Percentiles rank a stretch among this genome's conserved stretches.
phyloP scores from a whole-genome alignment of 2,888 invertebrate genomes.

The Protula sp. region DNA sequence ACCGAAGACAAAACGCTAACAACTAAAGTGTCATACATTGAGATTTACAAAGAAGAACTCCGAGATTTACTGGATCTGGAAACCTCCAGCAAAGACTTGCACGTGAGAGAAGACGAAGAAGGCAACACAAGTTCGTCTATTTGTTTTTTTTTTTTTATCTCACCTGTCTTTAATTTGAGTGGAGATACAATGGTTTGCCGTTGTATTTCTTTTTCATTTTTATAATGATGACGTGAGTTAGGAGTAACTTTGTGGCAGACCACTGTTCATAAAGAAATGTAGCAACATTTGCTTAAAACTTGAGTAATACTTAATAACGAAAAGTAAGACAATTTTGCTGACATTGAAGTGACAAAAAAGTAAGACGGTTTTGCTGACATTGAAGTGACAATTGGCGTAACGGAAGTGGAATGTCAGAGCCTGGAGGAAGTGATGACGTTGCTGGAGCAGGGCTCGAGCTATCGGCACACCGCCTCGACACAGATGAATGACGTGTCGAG shows the following conservation, averaged over 20 bases:
- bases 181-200: no score
- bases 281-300: no score
- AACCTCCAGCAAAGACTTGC: constrained; percentile 45
- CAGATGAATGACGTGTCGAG: constrained; percentile 55
- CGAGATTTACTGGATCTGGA: constrained; percentile 48
- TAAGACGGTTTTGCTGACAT: no score
- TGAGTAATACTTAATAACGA: no score
- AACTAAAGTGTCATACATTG: constrained; percentile 51
- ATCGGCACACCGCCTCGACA: constrained; percentile 52
- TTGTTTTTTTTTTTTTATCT: neutral
- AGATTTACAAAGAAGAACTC: constrained; percentile 54
- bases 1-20: no score
- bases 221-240: no score
- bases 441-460: constrained; percentile 47
- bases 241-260: no score
- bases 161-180: no score
- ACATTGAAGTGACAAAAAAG: no score
- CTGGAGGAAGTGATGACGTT: constrained; percentile 51
- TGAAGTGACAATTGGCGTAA: constrained; percentile 51
- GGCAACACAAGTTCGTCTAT: constrained; percentile 40
- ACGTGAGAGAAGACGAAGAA: constrained; percentile 51
- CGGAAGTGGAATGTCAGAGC: constrained; percentile 43
- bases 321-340: no score
- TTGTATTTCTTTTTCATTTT: no score
- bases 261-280: no score